Base-by-base conservation (phyloP, 2,113 vertebrate species). In the Amazona guildingii region DNA sequence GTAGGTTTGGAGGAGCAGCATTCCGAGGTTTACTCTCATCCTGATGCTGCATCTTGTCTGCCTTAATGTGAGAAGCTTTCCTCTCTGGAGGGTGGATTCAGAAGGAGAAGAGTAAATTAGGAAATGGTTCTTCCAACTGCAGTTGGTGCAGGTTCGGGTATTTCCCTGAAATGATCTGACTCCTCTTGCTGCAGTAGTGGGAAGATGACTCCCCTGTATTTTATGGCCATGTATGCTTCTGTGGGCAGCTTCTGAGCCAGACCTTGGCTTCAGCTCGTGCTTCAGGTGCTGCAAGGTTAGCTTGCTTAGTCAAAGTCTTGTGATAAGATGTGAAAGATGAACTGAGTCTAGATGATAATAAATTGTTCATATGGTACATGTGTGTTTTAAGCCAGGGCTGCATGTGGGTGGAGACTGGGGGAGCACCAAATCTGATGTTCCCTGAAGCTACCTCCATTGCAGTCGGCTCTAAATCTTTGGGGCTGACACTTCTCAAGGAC, bases 221-320 rank as follows among this genome's bases (percentile, higher is more conserved):
- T 64, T 25, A 7, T 23, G 28, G 49, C n/a, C 17, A 11, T 18
- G 24, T 6, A 9, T 5, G 3, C 46, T 29, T 17, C 68, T 67
- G n/a, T 28, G 39, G 18, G 51, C 3, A 6, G 2, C 20, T 61
- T 63, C 11, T 23, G 49, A 37, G 81, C 28, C 20, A 15, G 52
- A 18, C n/a, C 52, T 44, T 0, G 1, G 48, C 2, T 49, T 39
- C 35, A 61, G 18, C 37, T 72, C 0, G 0, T 24, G 37, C 35
- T 46, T 68, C 41, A 31, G 14, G 37, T 29, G 66, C 55, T 84
- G 49, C 37, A 67, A 1, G 6, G 4, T n/a, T n/a, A 35, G 28
- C 49, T 31, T 62, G n/a, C 33, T 79, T 17, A 9, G 39, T 25
- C 31, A 78, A 23, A 51, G 35, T 14, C 29, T 23, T 46, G 20